A percentile compares a stretch with the other conserved stretches of the same genome.
Evolutionary conservation across 1,140 invertebrate genomes (phyloP).

Genomic region (Drosophila micromelanica): DNA sequence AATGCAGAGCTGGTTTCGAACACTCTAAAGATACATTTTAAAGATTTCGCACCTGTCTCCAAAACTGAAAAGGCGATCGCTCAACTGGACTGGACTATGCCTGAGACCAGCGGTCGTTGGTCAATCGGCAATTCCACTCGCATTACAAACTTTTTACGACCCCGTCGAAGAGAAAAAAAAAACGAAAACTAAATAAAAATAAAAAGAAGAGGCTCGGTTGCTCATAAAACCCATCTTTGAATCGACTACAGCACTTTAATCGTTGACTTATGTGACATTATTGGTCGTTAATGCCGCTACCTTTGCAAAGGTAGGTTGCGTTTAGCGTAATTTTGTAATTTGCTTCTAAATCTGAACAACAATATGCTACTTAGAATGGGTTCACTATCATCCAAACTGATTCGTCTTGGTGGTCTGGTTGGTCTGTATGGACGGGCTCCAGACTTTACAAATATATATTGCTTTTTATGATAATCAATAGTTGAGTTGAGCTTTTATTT

Average conservation of each 20-base stretch:
- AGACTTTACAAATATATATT: constrained; percentile 53
- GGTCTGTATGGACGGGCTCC: constrained; percentile 24
- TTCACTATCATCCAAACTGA: constrained; percentile 28
- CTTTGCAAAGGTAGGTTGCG: constrained; percentile 47
- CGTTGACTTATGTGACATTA: constrained; percentile 80
- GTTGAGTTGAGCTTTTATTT: constrained; percentile 66
- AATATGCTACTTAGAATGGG: constrained; percentile 71
- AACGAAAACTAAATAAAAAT: background rate
- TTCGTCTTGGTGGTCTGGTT: constrained; percentile 60
- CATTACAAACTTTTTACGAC: constrained; percentile 61
- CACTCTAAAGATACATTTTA: constrained; percentile 28
- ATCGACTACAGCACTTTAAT: constrained; percentile 59
- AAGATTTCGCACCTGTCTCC: constrained; percentile 68
- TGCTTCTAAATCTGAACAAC: constrained; percentile 58
- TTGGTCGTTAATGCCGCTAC: constrained; percentile 69
- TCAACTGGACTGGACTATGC: constrained; percentile 9
- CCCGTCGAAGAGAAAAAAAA: constrained; percentile 12
- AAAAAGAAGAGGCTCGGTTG: constrained; percentile 11
- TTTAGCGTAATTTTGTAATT: constrained; percentile 80
- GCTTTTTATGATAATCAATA: constrained; percentile 54
- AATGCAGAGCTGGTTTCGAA: constrained; percentile 48
- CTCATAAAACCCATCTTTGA: constrained; percentile 58
- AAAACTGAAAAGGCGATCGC: constrained; percentile 26
- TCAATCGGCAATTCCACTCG: constrained; percentile 35
- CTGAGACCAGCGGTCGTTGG: constrained; percentile 13